Evolutionary conservation across 2,113 vertebrate species (phyloP).

Genomic region (Prochilodus magdalenae): DNA sequence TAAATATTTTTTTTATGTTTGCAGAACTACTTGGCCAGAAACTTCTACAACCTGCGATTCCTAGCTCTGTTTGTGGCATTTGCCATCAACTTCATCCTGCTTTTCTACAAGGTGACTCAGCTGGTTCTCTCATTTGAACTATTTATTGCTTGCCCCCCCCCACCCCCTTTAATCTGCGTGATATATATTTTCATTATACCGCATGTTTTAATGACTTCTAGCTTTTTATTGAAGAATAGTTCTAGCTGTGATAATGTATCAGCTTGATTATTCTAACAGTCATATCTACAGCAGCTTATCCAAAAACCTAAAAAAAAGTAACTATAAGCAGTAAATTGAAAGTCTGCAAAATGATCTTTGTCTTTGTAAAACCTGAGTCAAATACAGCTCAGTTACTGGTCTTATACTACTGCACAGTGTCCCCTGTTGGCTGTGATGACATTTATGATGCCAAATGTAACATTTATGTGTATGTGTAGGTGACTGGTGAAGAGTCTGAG

Average conservation of each 20-base stretch:
- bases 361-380: too few relatives aligned
- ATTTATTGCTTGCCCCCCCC: neutral
- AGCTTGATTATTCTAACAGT: neutral
- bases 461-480: slow-evolving; percentile 72
- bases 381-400: too few relatives aligned
- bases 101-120: slow-evolving; percentile 94
- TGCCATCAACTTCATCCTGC: slow-evolving; percentile 98
- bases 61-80: slow-evolving; percentile 97
- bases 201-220: neutral
- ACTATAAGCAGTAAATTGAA: neutral
- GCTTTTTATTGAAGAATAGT: neutral
- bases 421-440: too few relatives aligned
- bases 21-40: slow-evolving; percentile 96
- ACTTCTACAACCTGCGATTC: slow-evolving; percentile 98
- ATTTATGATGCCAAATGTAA: too few relatives aligned
- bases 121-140: neutral
- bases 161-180: neutral
- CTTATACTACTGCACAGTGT: too few relatives aligned
- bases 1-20: slow-evolving; percentile 54
- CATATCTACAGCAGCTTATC: neutral
- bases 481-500: slow-evolving; percentile 90
- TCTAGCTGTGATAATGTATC: slow-evolving; percentile 11
- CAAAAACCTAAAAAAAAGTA: neutral
- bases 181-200: neutral
- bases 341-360: neutral